Base-by-base conservation (phyloP, 2,797 vertebrate genomes). In the Girardinus metallicus region DNA sequence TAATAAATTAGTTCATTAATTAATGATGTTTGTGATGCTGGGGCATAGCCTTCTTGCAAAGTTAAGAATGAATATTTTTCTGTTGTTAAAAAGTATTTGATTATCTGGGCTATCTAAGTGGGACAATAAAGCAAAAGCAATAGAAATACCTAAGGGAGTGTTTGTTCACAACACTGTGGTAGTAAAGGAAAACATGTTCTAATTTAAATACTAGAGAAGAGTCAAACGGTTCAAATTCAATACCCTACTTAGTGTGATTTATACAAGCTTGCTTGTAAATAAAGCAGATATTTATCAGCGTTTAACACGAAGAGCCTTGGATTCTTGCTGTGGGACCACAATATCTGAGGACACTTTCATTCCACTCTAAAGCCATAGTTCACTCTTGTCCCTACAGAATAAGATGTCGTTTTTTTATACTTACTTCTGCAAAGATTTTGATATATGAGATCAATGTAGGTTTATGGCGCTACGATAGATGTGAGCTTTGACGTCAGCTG, bases 401-500 rank as follows among this genome's bases (percentile, higher is more conserved):
- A 76, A 36, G 31, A 16, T 55, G 41, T 79, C 36, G 57, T 75
- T 60, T 82, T 86, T 68, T 51, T 21, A 5, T 84, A 44, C 85
- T 82, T 84, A 47, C 85, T 80, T 90, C 82, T 88, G 68, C 85
- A 87, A 41, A 51, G 75, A 29, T 79, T 74, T 75, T 85, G 26
- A 86, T 72, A 34, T 47, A 79, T 76, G 74, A 70, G 41, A 26
- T 78, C 71, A 75, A 18, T 64, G 43, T 49, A 70, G 18, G 55
- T 31, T 83, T 39, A 44, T 18, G 76, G 53, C 15, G 21, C 62
- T 47, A 31, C 70, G 57, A 53, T 77, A 75, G 78, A 88, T 78
- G 23, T 16, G 34, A 79, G 71, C n/a, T 71, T 82, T 71, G 85
- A 78, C 88, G 85, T 94, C 93, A 93, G 76, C 79, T 3, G 5